Percentiles rank a stretch among this genome's conserved stretches.
These are phyloP conservation scores for Zeuzera pyrina DNA, from an alignment of 2,888 invertebrate species.

Conservation along the genomic window DNA sequence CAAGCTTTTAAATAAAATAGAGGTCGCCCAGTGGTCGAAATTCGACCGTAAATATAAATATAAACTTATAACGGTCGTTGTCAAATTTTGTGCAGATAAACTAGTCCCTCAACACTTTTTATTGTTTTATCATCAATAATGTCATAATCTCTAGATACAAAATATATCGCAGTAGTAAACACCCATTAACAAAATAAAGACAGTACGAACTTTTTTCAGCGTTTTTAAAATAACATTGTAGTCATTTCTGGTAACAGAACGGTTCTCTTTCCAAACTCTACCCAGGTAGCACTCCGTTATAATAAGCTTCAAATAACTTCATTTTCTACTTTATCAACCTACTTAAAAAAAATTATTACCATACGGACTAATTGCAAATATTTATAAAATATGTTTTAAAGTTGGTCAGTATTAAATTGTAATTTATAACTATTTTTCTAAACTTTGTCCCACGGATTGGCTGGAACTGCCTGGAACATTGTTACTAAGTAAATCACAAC, in stretches of 20 bases:
- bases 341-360: no score
- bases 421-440: slow-evolving; percentile 4
- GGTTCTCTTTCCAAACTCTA: slow-evolving; percentile 3
- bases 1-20: no score
- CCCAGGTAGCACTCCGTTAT: slow-evolving; percentile 2
- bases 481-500: slow-evolving; percentile 4
- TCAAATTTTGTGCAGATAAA: slow-evolving; percentile 1
- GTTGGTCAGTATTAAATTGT: slow-evolving; percentile 2
- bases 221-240: slow-evolving; percentile 3
- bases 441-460: slow-evolving; percentile 1
- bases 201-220: no score
- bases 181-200: no score
- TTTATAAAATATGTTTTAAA: slow-evolving; percentile 4
- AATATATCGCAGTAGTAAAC: no score
- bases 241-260: slow-evolving; percentile 4
- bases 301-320: slow-evolving; percentile 3
- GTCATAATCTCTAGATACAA: no score
- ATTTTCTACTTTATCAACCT: slow-evolving; percentile 4
- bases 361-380: no score
- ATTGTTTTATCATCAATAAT: not conserved
- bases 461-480: slow-evolving; percentile 3
- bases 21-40: no score
- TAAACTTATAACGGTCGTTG: no score
- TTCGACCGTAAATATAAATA: no score
- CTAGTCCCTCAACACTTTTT: not conserved